Evolutionary conservation across 2,797 vertebrate species (phyloP), one percentile per base, ranked within the genome.

Genomic region (Alca torda): DNA sequence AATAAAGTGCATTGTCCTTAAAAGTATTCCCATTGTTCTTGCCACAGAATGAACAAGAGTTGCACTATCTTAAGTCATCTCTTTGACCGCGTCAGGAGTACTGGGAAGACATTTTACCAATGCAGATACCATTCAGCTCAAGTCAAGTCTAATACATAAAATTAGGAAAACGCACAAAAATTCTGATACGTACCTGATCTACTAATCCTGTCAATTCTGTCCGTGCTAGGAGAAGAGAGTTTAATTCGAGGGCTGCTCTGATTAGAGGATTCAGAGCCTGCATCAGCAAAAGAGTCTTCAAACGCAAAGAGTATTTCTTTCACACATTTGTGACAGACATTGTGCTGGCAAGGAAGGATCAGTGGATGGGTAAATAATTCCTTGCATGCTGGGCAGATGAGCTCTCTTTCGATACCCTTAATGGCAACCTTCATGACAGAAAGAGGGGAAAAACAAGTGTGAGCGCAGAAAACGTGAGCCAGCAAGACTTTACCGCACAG

Each of bases 341-440:
- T 99, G 97, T 99, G 99, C 97, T 99, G 99, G 96, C 99, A 99
- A 56, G 99, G 99, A 89, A 99, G 98, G 97, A 99, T 99, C 95
- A 99, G 94, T 0, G 99, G 99, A 89, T 99, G 99, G 41, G 99
- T 99, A 97, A 99, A 99, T 80, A 99, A 98, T 90, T 99, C 99
- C 97, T 99, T 99, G 95, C 99, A 99, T 82, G 99, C 99, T 10
- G 99, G 99, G 96, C 99, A 99, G 96, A 99, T 99, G 91, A 99
- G 98, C 97, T 99, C 99, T 97, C 99, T 97, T 98, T 99, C 99
- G 4, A 99, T 99, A 98, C 99, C 99, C 97, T 98, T 99, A 97
- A 99, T 99, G 8, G 99, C 98, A 91, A 99, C 99, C 99, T 99
- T 97, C 48, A 95, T 95, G 31, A 59, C 17, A 92, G 85, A 95